Evolutionary conservation across 2,797 vertebrate species (phyloP).

Genomic region (Odontamblyopus rebecca): DNA sequence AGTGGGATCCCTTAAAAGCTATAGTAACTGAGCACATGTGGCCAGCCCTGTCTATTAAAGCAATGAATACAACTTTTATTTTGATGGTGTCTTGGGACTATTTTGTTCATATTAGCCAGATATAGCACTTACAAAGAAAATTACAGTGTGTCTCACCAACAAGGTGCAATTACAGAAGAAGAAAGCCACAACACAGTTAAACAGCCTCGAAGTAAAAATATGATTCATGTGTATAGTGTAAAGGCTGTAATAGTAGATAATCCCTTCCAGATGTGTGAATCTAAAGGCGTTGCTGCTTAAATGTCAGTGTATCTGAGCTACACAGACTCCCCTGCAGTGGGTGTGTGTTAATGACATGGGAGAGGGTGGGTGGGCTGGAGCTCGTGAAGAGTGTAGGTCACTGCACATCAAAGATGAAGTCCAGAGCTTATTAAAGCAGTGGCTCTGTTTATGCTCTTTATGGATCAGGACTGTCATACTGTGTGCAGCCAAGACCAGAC

Average conservation of each 20-base stretch:
- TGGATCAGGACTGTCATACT: constrained; percentile 26
- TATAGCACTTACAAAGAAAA: not conserved
- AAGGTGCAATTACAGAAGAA: constrained; percentile 49
- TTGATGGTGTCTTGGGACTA: constrained; percentile 1
- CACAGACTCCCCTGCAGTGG: constrained; percentile 20
- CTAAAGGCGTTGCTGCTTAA: constrained; percentile 49
- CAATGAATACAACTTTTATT: too few species aligned
- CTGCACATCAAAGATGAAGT: constrained; percentile 13
- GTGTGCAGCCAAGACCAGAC: constrained; percentile 4
- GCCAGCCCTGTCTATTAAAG: too few species aligned
- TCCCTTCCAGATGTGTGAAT: constrained; percentile 71
- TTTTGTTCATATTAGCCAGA: constrained; percentile 10
- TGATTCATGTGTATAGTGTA: constrained; percentile 46
- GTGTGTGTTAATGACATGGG: constrained; percentile 16
- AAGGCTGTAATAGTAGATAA: constrained; percentile 56
- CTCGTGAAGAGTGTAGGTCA: constrained; percentile 28
- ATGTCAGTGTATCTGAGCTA: constrained; percentile 52
- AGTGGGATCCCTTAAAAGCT: too few species aligned
- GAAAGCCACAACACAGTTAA: constrained; percentile 48
- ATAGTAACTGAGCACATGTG: too few species aligned
- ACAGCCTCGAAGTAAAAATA: constrained; percentile 39
- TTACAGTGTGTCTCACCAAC: not conserved
- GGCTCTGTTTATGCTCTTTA: constrained; percentile 10
- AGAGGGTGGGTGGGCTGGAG: constrained; percentile 21
- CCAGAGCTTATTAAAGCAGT: constrained; percentile 20